These are phyloP conservation scores for Pedetes capensis DNA, from an alignment of 2,113 vertebrate genomes.

Conservation along the genomic window DNA sequence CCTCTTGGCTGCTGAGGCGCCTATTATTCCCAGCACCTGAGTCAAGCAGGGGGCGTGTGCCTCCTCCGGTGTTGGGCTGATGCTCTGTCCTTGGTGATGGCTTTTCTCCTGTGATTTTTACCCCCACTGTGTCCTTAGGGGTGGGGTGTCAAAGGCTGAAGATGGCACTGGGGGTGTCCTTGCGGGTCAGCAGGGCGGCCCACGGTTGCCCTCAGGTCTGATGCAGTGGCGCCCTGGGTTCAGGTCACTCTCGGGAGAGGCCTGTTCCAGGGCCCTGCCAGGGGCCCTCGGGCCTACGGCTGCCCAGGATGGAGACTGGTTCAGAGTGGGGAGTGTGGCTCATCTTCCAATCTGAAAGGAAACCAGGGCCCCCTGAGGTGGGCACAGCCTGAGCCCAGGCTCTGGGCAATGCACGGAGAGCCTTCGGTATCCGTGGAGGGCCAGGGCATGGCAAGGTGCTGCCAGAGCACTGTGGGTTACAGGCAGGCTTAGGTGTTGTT, in stretches of 20 bases:
- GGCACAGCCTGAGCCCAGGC: neutral
- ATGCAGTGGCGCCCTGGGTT: neutral
- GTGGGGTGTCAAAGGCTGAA: neutral
- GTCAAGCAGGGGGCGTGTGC: slow-evolving; percentile 10
- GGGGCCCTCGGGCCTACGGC: neutral
- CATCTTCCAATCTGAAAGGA: neutral
- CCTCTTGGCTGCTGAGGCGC: slow-evolving; percentile 71
- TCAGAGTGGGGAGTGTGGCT: neutral
- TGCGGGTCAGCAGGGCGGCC: neutral
- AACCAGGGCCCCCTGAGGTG: fast-evolving
- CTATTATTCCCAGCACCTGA: slow-evolving; percentile 62
- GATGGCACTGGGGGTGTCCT: too few species aligned
- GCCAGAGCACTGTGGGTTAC: too few species aligned
- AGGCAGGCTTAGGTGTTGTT: neutral
- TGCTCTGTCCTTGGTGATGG: neutral
- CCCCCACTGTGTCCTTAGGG: neutral
- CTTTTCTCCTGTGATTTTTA: fast-evolving
- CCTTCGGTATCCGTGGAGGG: neutral
- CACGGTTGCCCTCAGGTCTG: neutral
- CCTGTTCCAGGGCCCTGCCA: fast-evolving
- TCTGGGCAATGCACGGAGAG: fast-evolving
- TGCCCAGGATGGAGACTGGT: neutral
- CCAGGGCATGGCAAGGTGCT: neutral
- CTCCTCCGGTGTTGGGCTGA: neutral
- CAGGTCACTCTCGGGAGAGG: neutral